These are phyloP conservation scores for Mamestra brassicae DNA, from an alignment of 2,888 invertebrate species.

Conservation along the genomic window DNA sequence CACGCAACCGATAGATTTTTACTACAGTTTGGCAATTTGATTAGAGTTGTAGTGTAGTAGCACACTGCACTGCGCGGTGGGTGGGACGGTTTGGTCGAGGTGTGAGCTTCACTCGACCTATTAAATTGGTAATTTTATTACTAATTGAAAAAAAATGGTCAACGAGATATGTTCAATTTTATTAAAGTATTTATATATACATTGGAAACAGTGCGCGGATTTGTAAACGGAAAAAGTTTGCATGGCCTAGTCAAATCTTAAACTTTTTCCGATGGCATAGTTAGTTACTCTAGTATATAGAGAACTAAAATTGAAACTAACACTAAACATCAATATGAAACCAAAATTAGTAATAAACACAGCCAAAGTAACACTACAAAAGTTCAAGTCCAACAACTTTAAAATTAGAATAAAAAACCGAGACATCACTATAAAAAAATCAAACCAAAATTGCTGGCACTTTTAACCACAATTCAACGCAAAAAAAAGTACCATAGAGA, in stretches of 20 bases:
- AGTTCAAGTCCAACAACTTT: constrained; percentile 17
- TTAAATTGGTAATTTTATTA: background rate
- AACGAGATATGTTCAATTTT: too few species aligned
- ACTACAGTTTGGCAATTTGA: constrained; percentile 53
- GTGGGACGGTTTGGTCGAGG: background rate
- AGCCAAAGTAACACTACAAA: constrained; percentile 9
- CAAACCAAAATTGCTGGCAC: background rate
- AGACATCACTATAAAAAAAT: background rate
- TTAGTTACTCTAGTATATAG: background rate
- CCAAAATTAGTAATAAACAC: background rate
- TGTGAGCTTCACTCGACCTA: background rate
- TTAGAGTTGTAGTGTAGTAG: constrained; percentile 10
- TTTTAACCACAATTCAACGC: background rate
- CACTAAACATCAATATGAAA: background rate
- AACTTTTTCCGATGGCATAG: background rate
- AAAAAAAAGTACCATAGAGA: constrained; percentile 12
- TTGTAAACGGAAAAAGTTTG: background rate
- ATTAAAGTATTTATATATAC: too few species aligned
- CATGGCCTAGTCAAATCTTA: background rate
- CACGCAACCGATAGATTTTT: constrained; percentile 71
- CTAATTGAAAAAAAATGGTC: background rate
- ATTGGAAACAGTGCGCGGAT: background rate
- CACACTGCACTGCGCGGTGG: constrained; percentile 17
- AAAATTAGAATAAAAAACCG: constrained; percentile 24
- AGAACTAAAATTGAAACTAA: background rate